Conservation (phyloP, 1,140 invertebrate species). For the Drosophila pruinosa region DNA sequence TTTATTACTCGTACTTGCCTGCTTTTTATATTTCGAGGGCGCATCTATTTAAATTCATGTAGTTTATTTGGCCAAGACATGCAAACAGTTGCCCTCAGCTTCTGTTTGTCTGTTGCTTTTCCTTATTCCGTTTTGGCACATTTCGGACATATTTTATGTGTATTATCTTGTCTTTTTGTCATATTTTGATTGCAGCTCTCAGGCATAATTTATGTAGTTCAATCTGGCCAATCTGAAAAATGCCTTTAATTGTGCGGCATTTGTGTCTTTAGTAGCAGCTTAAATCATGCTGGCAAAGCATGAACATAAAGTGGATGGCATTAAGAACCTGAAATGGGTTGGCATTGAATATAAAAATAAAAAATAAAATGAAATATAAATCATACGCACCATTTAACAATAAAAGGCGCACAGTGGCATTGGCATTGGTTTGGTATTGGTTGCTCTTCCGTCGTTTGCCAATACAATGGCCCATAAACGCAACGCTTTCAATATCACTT, state of each 20-base stretch:
- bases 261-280: conserved; percentile 3
- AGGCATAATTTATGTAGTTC: conserved; percentile 63
- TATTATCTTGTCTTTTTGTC: conserved; percentile 59
- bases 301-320: conserved; percentile 4
- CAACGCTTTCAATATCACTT: conserved; percentile 77
- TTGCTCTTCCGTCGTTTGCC: conserved; percentile 14
- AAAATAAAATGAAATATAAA: conserved; percentile 77
- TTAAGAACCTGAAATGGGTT: conserved; percentile 26
- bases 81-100: conserved; percentile 48
- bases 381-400: conserved; percentile 80
- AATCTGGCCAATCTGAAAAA: neutral
- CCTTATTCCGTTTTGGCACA: conserved; percentile 22
- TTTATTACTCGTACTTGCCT: conserved; percentile 63
- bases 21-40: conserved; percentile 19
- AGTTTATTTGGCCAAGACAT: conserved; percentile 74
- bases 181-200: conserved; percentile 43
- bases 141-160: conserved; percentile 75
- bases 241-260: conserved; percentile 23
- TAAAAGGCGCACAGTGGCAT: conserved; percentile 54
- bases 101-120: conserved; percentile 1
- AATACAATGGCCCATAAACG: conserved; percentile 75
- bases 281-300: too few species aligned
- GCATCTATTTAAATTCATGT: conserved; percentile 61
- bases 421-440: conserved; percentile 29
- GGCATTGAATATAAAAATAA: conserved; percentile 47